Base-by-base conservation (phyloP, 2,113 vertebrate genomes). In the Orycteropus afer region DNA sequence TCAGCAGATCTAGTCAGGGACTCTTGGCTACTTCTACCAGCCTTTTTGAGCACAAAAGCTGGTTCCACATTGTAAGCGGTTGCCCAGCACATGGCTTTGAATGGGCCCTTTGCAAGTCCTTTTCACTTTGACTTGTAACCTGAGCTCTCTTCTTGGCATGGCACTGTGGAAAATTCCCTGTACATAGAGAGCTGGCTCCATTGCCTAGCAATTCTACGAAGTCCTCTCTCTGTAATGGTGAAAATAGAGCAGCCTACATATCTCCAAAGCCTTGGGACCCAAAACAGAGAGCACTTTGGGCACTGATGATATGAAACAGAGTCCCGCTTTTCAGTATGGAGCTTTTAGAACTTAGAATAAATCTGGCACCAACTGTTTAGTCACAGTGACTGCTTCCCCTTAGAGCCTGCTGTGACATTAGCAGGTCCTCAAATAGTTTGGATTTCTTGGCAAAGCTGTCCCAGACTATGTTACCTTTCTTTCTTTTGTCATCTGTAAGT, bases 151-250 rank as follows among this genome's bases (percentile, higher is more conserved):
- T 80, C 88, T 86, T 97, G 94, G 96, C 88, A 95, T 42, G 53
- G 53, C 53, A 13, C n/a, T 51, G 51, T 93, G 95, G 95, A 97
- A 90, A 93, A 96, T 92, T 96, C 92, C 90, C 92, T 61, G 53
- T 49, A 81, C 59, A 7, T 55, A 77, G 69, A 94, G 73, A 82
- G 78, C 90, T 90, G 92, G 73, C 93, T 96, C 34, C 3, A 55
- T 74, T 83, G 92, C 95, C 86, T 51, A 94, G 90, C 89, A 89
- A 89, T 95, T 95, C 86, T 88, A 90, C 23, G 40, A 96, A 96
- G 86, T 90, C 93, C 59, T 83, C 4, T 80, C 59, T 59, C 71
- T 55, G 40, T 63, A 65, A 23, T 18, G 73, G 51, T 59, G 22
- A 87, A 45, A 53, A 47, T 8, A 20, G 77, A 74, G 91, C 37